Base-by-base conservation (phyloP, 2,797 vertebrate genomes). In the Macroramphosus scolopax region DNA sequence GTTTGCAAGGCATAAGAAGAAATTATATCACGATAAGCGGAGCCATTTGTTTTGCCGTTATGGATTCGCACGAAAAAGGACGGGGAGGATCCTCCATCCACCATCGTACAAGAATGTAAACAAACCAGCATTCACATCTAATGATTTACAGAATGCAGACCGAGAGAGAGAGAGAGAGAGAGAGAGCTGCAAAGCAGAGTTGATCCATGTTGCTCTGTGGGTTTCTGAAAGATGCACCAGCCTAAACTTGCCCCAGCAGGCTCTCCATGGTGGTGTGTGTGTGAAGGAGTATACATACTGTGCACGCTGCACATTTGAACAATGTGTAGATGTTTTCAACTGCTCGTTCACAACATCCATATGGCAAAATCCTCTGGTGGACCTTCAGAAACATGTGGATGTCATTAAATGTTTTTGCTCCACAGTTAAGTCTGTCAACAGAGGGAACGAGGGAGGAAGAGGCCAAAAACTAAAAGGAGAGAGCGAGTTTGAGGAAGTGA, bases 101-200 rank as follows among this genome's bases (percentile, higher is more conserved):
- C 66, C 77, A 76, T 72, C 51, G 42, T 56, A 25, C 59, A 81
- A 79, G 84, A 89, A 91, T 88, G 85, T 83, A 87, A 88, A 90
- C 84, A 89, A 88, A 85, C 82, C 68, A 73, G 62, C 63, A 63
- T 78, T 81, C 70, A 78, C 70, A 68, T 58, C 36, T 68, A 75
- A 81, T 59, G 62, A 80, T 81, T 77, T 79, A 70, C 71, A 73
- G 68, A n/a, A 9, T 24, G 6, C 46, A 11, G 12, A 1, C 29
- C 46, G 30, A 44, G 51, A 51, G n/a, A n/a, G n/a, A n/a, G n/a
- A n/a, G n/a, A n/a, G n/a, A n/a, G n/a, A n/a, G n/a, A n/a, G n/a
- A n/a, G n/a, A n/a, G n/a, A n/a, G n/a, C n/a, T n/a, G n/a, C n/a
- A 54, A 68, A 54, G 38, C 14, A 14, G 22, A 41, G 50, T 63